Base-by-base conservation (phyloP, 2,113 vertebrate species). In the Pelecanoides urinatrix region DNA sequence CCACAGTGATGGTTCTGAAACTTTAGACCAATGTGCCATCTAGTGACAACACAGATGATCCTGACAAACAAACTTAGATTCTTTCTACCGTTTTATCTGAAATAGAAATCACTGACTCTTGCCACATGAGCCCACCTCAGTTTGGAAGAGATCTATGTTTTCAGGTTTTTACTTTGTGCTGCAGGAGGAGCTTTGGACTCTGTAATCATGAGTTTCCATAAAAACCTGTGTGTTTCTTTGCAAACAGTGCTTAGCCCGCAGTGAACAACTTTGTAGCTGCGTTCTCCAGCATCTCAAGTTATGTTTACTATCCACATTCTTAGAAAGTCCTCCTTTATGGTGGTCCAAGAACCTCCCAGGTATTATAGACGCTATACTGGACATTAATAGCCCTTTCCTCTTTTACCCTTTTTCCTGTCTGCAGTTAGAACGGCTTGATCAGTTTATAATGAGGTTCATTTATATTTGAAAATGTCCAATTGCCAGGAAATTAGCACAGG, bases 21-120 rank as follows among this genome's bases (percentile, higher is more conserved):
- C 44, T 87, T 91, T 89, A 92, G 92, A 49, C 85, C 76, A 22
- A 95, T 95, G 53, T 97, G 97, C 97, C 96, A 97, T 63, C 97
- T 97, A 97, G 97, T 97, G 97, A 95, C 92, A 76, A 74, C 0
- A 2, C 7, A 74, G 74, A 13, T 62, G 53, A 93, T 86, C 11
- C 91, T 83, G 79, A 61, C 96, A 91, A 82, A 7, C 29, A 80
- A 40, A 81, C 8, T 50, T 20, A 0, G 17, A 34, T 40, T 30
- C 47, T 80, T 84, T 42, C 70, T 73, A 36, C 15, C 45, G 17
- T 72, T 92, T 89, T 34, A 74, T 16, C 83, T 56, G 63, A 90
- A 92, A 73, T 7, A 55, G n/a, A 86, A 83, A 29, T 44, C 71
- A 50, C 27, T n/a, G 15, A 9, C 16, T 67, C 58, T 72, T 86